These are phyloP conservation scores for Coracopsis vasa DNA, from an alignment of 2,113 vertebrate genomes.

Conservation along the genomic window DNA sequence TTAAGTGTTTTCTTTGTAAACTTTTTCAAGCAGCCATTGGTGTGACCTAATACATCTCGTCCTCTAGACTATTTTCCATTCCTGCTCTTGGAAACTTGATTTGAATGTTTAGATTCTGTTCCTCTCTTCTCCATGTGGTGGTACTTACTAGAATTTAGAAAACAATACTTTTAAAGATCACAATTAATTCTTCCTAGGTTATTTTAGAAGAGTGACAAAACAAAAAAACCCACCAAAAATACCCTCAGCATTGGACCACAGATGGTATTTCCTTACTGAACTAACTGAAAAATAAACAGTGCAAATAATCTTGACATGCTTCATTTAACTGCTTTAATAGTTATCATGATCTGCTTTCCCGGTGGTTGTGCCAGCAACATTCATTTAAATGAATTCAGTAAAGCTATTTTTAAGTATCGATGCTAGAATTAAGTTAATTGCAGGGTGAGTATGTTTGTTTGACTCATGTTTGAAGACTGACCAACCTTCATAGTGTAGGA, in stretches of 20 bases:
- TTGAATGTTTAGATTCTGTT: not conserved
- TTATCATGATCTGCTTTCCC: not conserved
- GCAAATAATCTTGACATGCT: not conserved
- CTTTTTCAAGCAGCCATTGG: not conserved
- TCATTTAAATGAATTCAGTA: not conserved
- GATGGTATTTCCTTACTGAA: not conserved
- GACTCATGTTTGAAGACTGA: not conserved
- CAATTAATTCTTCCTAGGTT: not conserved
- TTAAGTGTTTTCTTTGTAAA: not conserved
- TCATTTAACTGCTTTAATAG: not conserved
- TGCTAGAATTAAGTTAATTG: constrained; percentile 6
- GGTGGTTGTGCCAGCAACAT: not conserved
- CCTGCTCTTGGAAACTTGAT: not conserved
- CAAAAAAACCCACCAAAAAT: not conserved
- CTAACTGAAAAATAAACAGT: not conserved
- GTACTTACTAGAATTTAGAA: not conserved
- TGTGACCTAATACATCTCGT: not conserved
- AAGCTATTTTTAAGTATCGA: not conserved
- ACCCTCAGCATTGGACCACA: not conserved
- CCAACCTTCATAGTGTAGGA: not conserved
- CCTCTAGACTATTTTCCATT: not conserved
- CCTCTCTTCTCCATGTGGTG: accelerated
- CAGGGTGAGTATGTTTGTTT: not conserved
- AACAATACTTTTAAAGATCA: not conserved
- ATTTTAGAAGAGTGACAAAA: not conserved